phyloP scores from a whole-genome alignment of 2,113 vertebrate species.

The Polypterus bichir region DNA sequence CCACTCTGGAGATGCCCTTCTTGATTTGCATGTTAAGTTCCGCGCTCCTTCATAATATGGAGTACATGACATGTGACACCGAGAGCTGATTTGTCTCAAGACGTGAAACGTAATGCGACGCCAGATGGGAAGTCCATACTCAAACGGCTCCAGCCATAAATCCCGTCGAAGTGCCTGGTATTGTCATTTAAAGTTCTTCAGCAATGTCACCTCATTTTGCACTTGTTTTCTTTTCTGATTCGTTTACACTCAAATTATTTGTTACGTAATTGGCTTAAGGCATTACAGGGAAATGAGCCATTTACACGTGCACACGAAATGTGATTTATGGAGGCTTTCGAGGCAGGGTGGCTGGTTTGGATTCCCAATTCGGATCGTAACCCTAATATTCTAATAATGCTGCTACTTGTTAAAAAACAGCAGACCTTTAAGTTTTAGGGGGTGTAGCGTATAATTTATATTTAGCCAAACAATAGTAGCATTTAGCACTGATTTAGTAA shows the following conservation, averaged over 20 bases:
- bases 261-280: conserved; percentile 25
- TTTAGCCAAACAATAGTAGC: conserved; percentile 61
- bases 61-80: conserved; percentile 35
- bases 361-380: conserved; percentile 7
- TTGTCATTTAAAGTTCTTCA: conserved; percentile 42
- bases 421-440: conserved; percentile 21
- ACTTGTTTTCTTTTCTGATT: conserved; percentile 17
- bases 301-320: conserved; percentile 10
- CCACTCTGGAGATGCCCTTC: too few species aligned
- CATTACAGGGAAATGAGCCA: conserved; percentile 12
- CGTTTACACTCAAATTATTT: conserved; percentile 25
- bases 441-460: conserved; percentile 59
- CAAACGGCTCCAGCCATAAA: conserved; percentile 37
- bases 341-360: conserved; percentile 19
- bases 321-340: conserved; percentile 13
- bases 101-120: conserved; percentile 28
- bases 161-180: conserved; percentile 48
- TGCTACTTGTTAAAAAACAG: conserved; percentile 18
- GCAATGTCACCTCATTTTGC: conserved; percentile 27
- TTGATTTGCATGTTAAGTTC: too few species aligned
- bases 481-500: conserved; percentile 67
- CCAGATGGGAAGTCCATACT: conserved; percentile 51
- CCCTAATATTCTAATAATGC: conserved; percentile 13
- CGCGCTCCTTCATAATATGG: conserved; percentile 19
- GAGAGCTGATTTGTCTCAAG: conserved; percentile 33